Conservation (phyloP, 2,797 vertebrate species). For the Cuniculus paca region DNA sequence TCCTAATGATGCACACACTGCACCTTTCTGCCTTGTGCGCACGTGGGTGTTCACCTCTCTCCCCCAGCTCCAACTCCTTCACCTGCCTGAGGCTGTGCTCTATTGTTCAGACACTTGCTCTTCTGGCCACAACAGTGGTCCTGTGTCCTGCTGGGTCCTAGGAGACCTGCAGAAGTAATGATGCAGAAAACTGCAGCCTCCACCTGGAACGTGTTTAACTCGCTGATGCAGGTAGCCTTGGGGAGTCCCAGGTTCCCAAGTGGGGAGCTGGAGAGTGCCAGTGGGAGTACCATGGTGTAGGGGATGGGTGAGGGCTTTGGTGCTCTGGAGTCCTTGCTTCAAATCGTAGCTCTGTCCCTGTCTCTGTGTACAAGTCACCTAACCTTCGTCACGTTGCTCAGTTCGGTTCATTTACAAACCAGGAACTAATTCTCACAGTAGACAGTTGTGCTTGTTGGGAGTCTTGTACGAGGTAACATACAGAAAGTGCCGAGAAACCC, state of each 20-base stretch:
- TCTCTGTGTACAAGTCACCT: neutral
- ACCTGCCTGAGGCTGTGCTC: neutral
- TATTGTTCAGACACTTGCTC: neutral
- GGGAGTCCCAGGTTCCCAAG: neutral
- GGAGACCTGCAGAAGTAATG: slow-evolving; percentile 21
- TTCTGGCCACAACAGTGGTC: neutral
- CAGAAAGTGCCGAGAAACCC: neutral
- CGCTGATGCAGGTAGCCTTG: neutral
- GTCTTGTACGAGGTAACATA: neutral
- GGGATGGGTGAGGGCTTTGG: neutral
- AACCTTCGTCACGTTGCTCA: neutral
- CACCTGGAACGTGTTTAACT: neutral
- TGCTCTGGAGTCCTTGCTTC: neutral
- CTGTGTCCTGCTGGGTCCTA: neutral
- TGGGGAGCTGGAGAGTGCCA: neutral
- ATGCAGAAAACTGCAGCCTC: neutral
- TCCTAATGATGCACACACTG: accelerated
- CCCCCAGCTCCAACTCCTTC: neutral
- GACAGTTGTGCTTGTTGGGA: neutral
- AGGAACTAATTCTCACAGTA: neutral
- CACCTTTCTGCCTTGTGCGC: accelerated
- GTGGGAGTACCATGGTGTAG: neutral
- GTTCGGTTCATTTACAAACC: neutral
- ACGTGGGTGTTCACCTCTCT: neutral
- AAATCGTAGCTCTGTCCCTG: neutral